Evolutionary conservation across 2,113 vertebrate species (phyloP).

Genomic region (Ivindomyrus marchei): DNA sequence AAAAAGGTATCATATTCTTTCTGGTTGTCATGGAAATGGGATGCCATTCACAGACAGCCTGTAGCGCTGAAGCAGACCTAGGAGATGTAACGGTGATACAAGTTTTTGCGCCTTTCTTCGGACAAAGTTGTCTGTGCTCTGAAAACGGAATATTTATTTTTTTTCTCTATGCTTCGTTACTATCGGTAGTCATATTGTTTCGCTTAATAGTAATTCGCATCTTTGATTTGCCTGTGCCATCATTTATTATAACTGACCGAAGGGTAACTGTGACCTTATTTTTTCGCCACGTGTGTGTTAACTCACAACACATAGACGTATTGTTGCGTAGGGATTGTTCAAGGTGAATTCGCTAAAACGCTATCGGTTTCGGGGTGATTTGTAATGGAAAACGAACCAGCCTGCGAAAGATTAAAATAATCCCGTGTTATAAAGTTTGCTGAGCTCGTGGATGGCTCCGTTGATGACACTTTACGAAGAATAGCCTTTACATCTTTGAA

Average conservation of each 20-base stretch:
- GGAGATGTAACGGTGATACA: slow-evolving; percentile 43
- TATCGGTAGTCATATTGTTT: background rate
- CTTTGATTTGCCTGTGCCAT: background rate
- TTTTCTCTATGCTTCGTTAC: background rate
- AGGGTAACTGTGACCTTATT: background rate
- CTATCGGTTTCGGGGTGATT: background rate
- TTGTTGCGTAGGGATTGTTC: background rate
- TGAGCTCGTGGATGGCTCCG: background rate
- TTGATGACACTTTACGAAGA: too few species aligned
- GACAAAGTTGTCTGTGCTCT: slow-evolving; percentile 1
- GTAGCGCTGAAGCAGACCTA: slow-evolving; percentile 45
- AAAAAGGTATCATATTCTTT: slow-evolving; percentile 70
- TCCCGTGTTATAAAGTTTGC: background rate
- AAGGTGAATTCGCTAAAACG: background rate
- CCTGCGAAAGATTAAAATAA: background rate
- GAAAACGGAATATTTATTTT: background rate
- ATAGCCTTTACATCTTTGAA: background rate
- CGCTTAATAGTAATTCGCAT: background rate
- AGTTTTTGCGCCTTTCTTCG: slow-evolving; percentile 5
- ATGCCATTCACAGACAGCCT: slow-evolving; percentile 69
- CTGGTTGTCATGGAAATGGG: slow-evolving; percentile 96
- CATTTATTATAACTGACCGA: background rate
- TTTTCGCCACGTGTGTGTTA: slow-evolving; percentile 3
- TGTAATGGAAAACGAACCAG: background rate
- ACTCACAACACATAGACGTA: background rate